A percentile compares a stretch with the other conserved stretches of the same genome.
phyloP scores from a whole-genome alignment of 1,140 invertebrate genomes.

The Ooceraea biroi region DNA sequence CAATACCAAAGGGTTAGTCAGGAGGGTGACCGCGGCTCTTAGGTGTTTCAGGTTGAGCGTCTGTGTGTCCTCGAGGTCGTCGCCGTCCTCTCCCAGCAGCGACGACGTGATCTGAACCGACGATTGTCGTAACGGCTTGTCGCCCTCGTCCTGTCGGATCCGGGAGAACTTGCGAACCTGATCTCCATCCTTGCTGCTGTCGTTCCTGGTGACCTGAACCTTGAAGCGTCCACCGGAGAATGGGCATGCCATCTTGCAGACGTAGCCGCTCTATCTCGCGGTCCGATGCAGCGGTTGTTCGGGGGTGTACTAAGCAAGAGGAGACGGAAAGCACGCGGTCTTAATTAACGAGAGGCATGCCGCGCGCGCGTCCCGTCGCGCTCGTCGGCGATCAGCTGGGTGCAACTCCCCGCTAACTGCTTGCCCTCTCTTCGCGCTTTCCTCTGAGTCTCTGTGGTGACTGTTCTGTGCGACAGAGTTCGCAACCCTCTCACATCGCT shows the following conservation, averaged over 20 bases:
- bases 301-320: background rate
- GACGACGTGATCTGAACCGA: constrained; percentile 86
- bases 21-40: constrained; percentile 86
- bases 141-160: constrained; percentile 70
- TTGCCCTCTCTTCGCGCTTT: background rate
- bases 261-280: constrained; percentile 15
- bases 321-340: constrained; percentile 9
- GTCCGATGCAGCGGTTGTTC: constrained; percentile 7
- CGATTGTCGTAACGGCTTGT: constrained; percentile 84
- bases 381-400: constrained; percentile 71
- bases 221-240: constrained; percentile 80
- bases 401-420: constrained; percentile 8
- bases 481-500: constrained; percentile 19
- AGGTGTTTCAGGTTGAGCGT: constrained; percentile 88
- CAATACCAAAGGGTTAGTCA: constrained; percentile 87
- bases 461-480: background rate
- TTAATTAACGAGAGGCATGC: constrained; percentile 48
- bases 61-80: constrained; percentile 86
- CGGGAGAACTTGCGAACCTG: constrained; percentile 60
- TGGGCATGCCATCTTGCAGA: constrained; percentile 83
- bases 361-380: constrained; percentile 36
- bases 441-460: background rate
- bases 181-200: constrained; percentile 43
- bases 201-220: constrained; percentile 55
- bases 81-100: constrained; percentile 82